Evolutionary conservation across 2,113 vertebrate species (phyloP).

Genomic region (Agapornis roseicollis): DNA sequence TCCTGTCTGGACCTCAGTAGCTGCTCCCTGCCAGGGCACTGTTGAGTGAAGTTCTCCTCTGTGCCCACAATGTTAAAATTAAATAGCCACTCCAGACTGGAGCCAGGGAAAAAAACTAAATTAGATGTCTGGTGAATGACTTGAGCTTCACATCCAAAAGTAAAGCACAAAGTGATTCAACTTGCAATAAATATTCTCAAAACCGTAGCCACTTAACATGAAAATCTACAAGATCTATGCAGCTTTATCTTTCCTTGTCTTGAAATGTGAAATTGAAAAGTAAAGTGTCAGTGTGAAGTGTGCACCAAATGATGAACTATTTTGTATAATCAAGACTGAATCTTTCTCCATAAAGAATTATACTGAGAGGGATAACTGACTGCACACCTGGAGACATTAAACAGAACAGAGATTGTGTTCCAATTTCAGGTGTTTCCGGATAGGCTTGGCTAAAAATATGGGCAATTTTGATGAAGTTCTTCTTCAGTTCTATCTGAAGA

Average conservation of each 20-base stretch:
- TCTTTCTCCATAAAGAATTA: neutral
- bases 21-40: neutral
- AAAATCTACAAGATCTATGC: neutral
- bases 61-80: neutral
- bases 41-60: neutral
- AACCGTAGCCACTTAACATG: neutral
- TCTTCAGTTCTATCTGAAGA: neutral
- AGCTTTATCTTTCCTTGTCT: neutral
- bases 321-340: neutral
- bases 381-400: neutral
- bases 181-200: neutral
- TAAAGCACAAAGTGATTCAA: neutral
- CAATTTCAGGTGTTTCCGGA: neutral
- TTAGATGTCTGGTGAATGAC: neutral
- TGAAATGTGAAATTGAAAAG: neutral
- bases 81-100: neutral
- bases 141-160: neutral
- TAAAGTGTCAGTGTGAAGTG: neutral
- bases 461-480: neutral
- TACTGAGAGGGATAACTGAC: neutral
- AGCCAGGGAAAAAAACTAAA: neutral
- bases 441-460: neutral
- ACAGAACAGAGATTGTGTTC: neutral
- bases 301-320: neutral
- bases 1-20: neutral